Conservation (phyloP, 1,140 invertebrate genomes). For the Drosophila pruinosa region DNA sequence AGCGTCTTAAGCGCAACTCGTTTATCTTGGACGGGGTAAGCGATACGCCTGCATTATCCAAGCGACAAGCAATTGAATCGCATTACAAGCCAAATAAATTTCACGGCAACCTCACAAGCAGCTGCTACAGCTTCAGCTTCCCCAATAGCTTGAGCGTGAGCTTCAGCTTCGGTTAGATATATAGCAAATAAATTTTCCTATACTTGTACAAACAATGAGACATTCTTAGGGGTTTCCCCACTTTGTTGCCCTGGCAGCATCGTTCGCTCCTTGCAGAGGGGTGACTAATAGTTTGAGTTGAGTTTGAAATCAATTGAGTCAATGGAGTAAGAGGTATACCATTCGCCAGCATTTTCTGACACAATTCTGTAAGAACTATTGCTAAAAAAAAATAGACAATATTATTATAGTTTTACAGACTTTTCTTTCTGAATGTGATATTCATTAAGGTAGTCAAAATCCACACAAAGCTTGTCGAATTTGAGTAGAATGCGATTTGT, state of each 20-base stretch:
- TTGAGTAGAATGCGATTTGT: slow-evolving; percentile 4
- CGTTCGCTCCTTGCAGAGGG: background rate
- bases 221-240: background rate
- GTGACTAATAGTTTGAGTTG: background rate
- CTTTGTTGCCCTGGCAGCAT: background rate
- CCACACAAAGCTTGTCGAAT: slow-evolving; percentile 2
- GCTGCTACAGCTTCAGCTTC: slow-evolving; percentile 18
- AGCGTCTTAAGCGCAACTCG: slow-evolving; percentile 63
- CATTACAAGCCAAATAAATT: slow-evolving; percentile 75
- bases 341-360: background rate
- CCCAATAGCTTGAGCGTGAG: slow-evolving; percentile 1
- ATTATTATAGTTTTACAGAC: no score
- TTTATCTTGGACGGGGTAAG: slow-evolving; percentile 51
- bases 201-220: slow-evolving; percentile 22
- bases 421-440: no score
- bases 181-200: slow-evolving; percentile 41
- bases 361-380: background rate
- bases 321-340: background rate
- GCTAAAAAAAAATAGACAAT: background rate
- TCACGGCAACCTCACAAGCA: slow-evolving; percentile 21
- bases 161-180: background rate
- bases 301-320: background rate
- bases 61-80: slow-evolving; percentile 65
- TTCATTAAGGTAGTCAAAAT: background rate
- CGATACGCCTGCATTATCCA: slow-evolving; percentile 62